phyloP scores from a whole-genome alignment of 2,113 vertebrate genomes.

The Lonchura striata region DNA sequence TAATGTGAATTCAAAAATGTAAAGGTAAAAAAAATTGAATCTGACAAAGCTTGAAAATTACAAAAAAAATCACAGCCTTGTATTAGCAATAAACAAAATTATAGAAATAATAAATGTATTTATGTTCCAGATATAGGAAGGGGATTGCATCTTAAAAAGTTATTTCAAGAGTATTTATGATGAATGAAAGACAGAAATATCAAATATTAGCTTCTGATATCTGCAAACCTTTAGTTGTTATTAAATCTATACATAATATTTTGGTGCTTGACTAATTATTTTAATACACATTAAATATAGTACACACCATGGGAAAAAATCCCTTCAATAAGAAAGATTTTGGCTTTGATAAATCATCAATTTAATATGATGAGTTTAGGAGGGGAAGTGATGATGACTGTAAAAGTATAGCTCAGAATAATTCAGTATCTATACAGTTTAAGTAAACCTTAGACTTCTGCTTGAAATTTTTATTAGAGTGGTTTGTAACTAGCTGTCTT shows the following conservation, averaged over 20 bases:
- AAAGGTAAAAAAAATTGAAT: background rate
- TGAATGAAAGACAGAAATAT: background rate
- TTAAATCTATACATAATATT: background rate
- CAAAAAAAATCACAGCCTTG: background rate
- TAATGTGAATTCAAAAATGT: accelerated
- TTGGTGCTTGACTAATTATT: background rate
- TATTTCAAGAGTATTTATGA: background rate
- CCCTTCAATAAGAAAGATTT: background rate
- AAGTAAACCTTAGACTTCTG: background rate
- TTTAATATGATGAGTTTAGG: background rate
- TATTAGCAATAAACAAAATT: background rate
- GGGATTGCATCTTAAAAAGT: background rate
- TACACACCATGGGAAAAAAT: accelerated
- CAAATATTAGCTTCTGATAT: background rate
- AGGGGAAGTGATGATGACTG: background rate
- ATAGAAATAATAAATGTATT: background rate
- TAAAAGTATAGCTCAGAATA: background rate
- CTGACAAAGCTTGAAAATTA: background rate
- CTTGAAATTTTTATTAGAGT: background rate
- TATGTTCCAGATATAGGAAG: background rate
- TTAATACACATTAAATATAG: background rate
- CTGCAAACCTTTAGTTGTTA: background rate
- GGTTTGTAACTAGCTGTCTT: background rate
- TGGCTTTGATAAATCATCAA: background rate
- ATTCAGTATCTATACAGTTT: background rate